These are phyloP conservation scores for Chondrilla cf. caribensis DNA, from an alignment of 37 sponge, comb jelly and placozoan species.

Conservation along the genomic window DNA sequence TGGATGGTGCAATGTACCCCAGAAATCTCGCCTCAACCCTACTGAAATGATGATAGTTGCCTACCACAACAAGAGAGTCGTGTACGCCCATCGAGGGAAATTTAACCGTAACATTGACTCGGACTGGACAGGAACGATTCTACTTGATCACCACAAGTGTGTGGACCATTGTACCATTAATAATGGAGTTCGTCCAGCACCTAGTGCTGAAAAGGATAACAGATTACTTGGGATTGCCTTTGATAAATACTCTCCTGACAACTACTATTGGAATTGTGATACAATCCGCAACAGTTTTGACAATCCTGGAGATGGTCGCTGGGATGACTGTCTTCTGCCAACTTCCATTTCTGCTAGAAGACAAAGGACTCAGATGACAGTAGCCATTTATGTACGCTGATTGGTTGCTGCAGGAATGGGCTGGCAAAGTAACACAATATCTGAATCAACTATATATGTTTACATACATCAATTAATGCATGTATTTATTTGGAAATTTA, in stretches of 20 bases:
- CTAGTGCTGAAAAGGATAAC: not conserved
- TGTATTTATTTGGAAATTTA: too few species aligned
- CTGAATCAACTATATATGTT: too few species aligned
- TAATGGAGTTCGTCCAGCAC: conserved; percentile 12
- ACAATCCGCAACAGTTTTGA: not conserved
- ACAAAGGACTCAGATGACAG: conserved; percentile 1
- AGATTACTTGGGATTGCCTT: conserved; percentile 19
- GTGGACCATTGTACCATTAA: conserved; percentile 10
- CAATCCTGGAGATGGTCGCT: conserved; percentile 13
- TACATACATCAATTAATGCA: too few species aligned
- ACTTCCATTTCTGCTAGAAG: not conserved
- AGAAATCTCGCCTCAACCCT: conserved; percentile 24
- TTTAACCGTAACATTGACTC: conserved; percentile 25
- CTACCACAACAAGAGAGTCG: conserved; percentile 15
- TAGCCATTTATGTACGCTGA: conserved; percentile 13
- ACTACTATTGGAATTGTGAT: conserved; percentile 20
- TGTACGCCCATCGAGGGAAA: conserved; percentile 16
- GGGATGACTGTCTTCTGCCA: conserved; percentile 7
- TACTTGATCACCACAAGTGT: conserved; percentile 16
- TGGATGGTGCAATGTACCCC: conserved; percentile 38
- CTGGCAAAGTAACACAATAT: too few species aligned
- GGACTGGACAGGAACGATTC: conserved; percentile 29
- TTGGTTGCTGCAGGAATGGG: too few species aligned
- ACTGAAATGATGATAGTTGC: conserved; percentile 30
- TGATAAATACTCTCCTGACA: conserved; percentile 3